Evolutionary conservation across 2,797 vertebrate species (phyloP).

Genomic region (Spondyliosoma cantharus): DNA sequence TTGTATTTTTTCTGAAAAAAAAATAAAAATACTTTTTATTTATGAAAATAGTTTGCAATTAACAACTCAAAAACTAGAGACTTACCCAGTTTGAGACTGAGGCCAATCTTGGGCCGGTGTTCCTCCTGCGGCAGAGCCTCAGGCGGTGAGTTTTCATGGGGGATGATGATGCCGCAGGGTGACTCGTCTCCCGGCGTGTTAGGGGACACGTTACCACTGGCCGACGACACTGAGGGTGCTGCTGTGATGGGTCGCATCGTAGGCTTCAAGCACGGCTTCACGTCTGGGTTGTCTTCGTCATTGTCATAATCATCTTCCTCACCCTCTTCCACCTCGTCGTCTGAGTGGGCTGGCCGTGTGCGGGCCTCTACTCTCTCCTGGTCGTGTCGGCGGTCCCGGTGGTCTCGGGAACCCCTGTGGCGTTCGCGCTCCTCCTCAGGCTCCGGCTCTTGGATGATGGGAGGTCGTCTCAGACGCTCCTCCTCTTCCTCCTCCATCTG

Average conservation of each 20-base stretch:
- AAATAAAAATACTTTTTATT: too few relatives aligned
- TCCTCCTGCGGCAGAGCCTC: slow-evolving; percentile 94
- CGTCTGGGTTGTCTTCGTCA: slow-evolving; percentile 88
- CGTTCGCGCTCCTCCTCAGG: slow-evolving; percentile 91
- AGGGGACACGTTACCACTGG: slow-evolving; percentile 93
- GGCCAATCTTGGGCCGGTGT: slow-evolving; percentile 94
- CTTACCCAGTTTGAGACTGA: slow-evolving; percentile 95
- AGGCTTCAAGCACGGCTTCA: slow-evolving; percentile 95
- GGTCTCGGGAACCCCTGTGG: slow-evolving; percentile 88
- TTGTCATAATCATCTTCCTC: slow-evolving; percentile 85
- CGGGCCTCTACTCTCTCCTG: slow-evolving; percentile 79
- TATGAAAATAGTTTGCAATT: not conserved
- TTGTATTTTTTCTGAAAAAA: not conserved
- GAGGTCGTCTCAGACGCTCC: slow-evolving; percentile 91
- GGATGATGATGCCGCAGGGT: slow-evolving; percentile 98
- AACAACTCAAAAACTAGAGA: not conserved
- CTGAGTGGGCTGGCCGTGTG: slow-evolving; percentile 86
- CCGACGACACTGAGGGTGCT: slow-evolving; percentile 95
- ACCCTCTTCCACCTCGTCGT: slow-evolving; percentile 79
- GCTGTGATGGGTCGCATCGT: slow-evolving; percentile 95
- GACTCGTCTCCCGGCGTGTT: slow-evolving; percentile 96
- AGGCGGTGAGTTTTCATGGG: slow-evolving; percentile 97
- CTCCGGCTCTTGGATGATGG: slow-evolving; percentile 89
- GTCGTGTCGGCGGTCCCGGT: slow-evolving; percentile 82
- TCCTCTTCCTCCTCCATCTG: slow-evolving; percentile 99